A percentile compares a stretch with the other conserved stretches of the same genome.
phyloP scores from a whole-genome alignment of 1,140 invertebrate genomes.

The Samia ricini region DNA sequence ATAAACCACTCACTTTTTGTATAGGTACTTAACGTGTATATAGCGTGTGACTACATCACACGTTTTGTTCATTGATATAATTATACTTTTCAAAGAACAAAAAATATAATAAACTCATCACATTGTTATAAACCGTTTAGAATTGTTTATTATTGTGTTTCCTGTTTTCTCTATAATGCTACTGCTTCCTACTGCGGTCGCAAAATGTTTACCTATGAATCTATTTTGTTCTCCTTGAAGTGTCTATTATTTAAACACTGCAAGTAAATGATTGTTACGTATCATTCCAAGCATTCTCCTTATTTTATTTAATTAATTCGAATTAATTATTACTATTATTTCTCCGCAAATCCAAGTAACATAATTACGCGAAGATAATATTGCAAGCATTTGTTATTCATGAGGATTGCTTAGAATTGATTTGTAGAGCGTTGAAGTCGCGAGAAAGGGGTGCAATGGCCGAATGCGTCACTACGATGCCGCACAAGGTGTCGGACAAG shows the following conservation, averaged over 20 bases:
- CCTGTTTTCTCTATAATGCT: neutral
- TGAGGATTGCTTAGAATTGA: neutral
- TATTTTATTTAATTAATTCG: no score
- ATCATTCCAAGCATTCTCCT: no score
- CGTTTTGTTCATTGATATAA: neutral
- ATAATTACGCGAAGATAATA: neutral
- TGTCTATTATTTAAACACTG: no score
- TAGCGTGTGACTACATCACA: no score
- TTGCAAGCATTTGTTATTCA: neutral
- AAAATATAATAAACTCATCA: neutral
- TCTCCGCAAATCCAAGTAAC: neutral
- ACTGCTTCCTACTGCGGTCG: neutral
- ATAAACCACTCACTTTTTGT: neutral
- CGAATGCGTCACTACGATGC: constrained; percentile 42
- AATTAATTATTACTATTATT: neutral
- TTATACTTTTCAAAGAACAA: neutral
- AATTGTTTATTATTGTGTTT: neutral
- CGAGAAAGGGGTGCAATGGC: constrained; percentile 74
- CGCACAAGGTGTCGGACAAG: constrained; percentile 35
- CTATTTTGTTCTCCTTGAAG: neutral
- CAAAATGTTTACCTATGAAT: neutral
- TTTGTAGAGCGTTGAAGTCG: constrained; percentile 70
- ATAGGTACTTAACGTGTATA: neutral
- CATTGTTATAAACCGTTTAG: neutral
- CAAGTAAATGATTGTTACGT: no score